A percentile compares a stretch with the other conserved stretches of the same genome.
phyloP scores from a whole-genome alignment of 1,140 invertebrate genomes.

The Leptestheria dahalacensis region DNA sequence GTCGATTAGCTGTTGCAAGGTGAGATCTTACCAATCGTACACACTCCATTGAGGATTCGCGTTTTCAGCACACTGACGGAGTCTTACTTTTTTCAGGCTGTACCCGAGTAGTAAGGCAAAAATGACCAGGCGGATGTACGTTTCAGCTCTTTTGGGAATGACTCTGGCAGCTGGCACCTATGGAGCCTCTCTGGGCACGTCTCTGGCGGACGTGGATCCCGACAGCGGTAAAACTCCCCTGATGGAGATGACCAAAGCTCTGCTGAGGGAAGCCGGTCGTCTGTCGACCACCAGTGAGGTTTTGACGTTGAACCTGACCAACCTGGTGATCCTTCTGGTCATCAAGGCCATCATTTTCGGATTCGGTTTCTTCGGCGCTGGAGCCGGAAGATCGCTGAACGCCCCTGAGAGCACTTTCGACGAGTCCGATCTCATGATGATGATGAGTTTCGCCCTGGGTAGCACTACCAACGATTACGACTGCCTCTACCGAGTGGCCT shows the following conservation, averaged over 20 bases:
- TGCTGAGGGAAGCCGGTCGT: constrained; percentile 22
- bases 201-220: background rate
- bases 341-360: constrained; percentile 65
- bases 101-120: background rate
- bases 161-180: background rate
- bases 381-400: constrained; percentile 5
- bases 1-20: no score
- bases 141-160: background rate
- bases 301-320: constrained; percentile 64
- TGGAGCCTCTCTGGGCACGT: background rate
- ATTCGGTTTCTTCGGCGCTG: constrained; percentile 36
- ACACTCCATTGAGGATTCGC: no score
- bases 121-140: constrained; percentile 4
- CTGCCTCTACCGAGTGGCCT: constrained; percentile 59
- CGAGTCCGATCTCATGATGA: constrained; percentile 47
- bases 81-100: background rate
- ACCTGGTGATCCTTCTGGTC: constrained; percentile 57
- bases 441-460: constrained; percentile 50
- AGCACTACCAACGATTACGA: constrained; percentile 42
- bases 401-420: constrained; percentile 20
- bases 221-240: constrained; percentile 5
- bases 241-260: constrained; percentile 18
- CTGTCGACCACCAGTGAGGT: constrained; percentile 38
- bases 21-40: no score
- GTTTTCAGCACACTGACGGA: no score